Base-by-base conservation (phyloP, 2,888 invertebrate species). In the Ichneumon xanthorius region DNA sequence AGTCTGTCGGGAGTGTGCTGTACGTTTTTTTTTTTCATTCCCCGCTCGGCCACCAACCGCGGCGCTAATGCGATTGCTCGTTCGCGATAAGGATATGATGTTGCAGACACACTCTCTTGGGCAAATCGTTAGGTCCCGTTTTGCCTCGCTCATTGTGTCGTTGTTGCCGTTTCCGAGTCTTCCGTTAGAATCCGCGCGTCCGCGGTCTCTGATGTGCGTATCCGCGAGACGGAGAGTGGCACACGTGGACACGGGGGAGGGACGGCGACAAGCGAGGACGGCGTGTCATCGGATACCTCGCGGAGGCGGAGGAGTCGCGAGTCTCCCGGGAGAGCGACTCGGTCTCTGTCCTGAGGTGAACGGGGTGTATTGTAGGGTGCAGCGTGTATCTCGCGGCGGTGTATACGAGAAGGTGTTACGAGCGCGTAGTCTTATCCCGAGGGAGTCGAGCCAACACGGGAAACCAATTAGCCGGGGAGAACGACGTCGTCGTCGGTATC, bases 391-490 rank as follows among this genome's bases (percentile, higher is more conserved):
- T 55, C 68, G 16, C 37, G 65, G 45, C 30, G 67, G 70, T 71
- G 78, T 71, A 79, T 68, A 22, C 61, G 72, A 73, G 37, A 70
- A 79, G 82, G 77, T 86, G 84, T 78, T 84, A 84, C 80, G 87
- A 73, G 88, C 81, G 70, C 73, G 63, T 40, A 79, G 86, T 88
- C 91, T 93, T 92, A 92, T 93, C 93, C 93, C 92, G 85, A 86
- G 92, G 91, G 92, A 92, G 92, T 86, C 88, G 88, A 89, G 82
- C 88, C 89, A 91, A 94, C 93, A 94, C 91, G 93, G 93, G 93
- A 94, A 94, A 94, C 92, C 94, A 94, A 94, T 94, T 94, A 94
- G 93, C 91, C 89, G 63, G 88, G 89, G 78, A 88, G 91, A 91
- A 91, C 90, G 90, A 88, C 89, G 89, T 90, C 90, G 90, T 89